Conservation (phyloP, 2,113 vertebrate species). For the Psittacara wagleri region DNA sequence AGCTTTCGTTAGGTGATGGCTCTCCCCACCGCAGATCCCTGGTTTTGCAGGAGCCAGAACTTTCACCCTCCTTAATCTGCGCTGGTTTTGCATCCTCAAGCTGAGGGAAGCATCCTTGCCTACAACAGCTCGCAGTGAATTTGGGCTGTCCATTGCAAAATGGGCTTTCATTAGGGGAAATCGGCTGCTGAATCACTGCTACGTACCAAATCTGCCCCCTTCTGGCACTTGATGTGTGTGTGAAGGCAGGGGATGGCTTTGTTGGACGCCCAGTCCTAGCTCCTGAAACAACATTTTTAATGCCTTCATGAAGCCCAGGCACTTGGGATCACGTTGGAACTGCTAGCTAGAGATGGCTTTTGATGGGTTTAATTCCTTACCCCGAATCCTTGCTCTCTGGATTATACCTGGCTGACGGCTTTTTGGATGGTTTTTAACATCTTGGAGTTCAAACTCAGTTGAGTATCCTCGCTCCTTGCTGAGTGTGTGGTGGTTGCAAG, state of each 20-base stretch:
- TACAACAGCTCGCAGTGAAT: background rate
- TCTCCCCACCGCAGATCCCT: background rate
- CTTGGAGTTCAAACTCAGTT: background rate
- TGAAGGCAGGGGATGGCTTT: background rate
- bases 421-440: background rate
- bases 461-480: background rate
- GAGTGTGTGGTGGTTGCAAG: accelerated
- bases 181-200: accelerated
- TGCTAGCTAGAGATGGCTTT: background rate
- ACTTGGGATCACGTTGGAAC: background rate
- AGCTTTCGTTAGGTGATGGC: background rate
- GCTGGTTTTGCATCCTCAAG: background rate
- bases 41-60: background rate
- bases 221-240: background rate
- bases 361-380: accelerated
- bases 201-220: accelerated
- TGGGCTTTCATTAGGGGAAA: background rate
- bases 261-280: background rate
- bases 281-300: background rate
- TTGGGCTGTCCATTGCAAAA: too few species aligned
- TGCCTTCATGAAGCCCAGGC: background rate
- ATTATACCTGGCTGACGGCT: background rate
- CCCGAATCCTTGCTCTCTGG: background rate
- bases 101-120: background rate
- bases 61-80: background rate